These are phyloP conservation scores for Brachyistius frenatus DNA, from an alignment of 2,113 vertebrate species.

Conservation along the genomic window DNA sequence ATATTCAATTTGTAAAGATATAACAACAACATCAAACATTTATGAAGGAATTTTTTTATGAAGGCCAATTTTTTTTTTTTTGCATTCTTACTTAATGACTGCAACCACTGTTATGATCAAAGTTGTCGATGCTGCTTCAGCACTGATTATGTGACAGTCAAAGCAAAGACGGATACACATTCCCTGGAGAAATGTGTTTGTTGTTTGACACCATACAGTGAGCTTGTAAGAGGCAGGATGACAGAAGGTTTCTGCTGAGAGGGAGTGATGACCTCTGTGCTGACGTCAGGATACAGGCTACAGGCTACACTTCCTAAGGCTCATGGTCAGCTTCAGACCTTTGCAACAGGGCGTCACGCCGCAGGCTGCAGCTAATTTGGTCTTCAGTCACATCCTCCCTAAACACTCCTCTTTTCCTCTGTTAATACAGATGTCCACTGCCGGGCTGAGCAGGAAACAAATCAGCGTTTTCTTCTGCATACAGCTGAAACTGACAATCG, in stretches of 20 bases:
- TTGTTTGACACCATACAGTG: too few species aligned
- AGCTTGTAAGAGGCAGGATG: too few species aligned
- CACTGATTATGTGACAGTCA: not conserved
- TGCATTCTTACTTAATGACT: too few species aligned
- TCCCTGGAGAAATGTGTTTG: too few species aligned
- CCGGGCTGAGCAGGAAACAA: conserved; percentile 60
- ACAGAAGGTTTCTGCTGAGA: not conserved
- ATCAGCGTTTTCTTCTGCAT: conserved; percentile 51
- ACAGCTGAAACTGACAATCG: conserved; percentile 8
- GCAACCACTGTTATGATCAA: too few species aligned
- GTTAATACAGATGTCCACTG: not conserved
- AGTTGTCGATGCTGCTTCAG: too few species aligned
- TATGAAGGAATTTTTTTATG: too few species aligned
- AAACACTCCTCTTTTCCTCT: conserved; percentile 38
- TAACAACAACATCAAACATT: too few species aligned
- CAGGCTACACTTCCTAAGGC: conserved; percentile 13
- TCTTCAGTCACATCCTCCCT: conserved; percentile 52
- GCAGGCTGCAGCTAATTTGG: conserved; percentile 22
- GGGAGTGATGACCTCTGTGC: not conserved
- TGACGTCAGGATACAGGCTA: conserved; percentile 1
- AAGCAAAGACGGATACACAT: not conserved
- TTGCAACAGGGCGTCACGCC: conserved; percentile 12
- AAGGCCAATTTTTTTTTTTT: too few species aligned
- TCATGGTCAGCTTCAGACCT: conserved; percentile 5
- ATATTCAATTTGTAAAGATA: too few species aligned